Evolutionary conservation across 2,888 invertebrate genomes (phyloP), one percentile per base, ranked within the genome.

Genomic region (Macrophya annulata): DNA sequence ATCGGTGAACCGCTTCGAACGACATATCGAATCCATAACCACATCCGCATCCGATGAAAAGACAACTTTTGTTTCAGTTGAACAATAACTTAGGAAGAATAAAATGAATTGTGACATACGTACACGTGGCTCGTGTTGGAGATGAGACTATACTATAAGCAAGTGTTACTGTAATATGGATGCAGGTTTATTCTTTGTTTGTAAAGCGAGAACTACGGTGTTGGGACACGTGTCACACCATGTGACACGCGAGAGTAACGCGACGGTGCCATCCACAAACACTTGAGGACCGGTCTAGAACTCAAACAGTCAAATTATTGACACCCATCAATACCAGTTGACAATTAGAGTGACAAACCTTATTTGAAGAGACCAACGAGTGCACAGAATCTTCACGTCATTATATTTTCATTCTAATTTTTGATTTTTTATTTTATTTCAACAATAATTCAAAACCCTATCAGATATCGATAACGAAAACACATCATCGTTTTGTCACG

Each of bases 221-320:
- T 89, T 86, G 87, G 86, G 86, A 89, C 92, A 93, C 93, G 92
- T 93, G 93, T 87, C 90, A 87, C 89, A 90, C 90, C 92, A 91
- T 92, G 91, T 92, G 92, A 92, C 92, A 89, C 88, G 89, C 92
- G 91, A 88, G 88, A 84, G 59, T 81, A 43, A 62, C 59, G 81
- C 62, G 62, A 59, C 25, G 86, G 89, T 89, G 88, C 88, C 87
- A 88, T 85, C 85, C 84, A 87, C 88, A 89, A 89, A 87, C 88
- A 90, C 90, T 90, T 86, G 82, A 87, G 65, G 85, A 88, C 77
- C 77, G 83, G 79, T 85, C 82, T 59, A 68, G 76, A 55, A 59
- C 65, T 79, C 84, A 81, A 37, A 79, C 79, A 81, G 59, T 81
- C 59, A 43, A 81, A 77, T 77, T 86, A 55, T 62, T 59, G 81